A percentile compares a stretch with the other conserved stretches of the same genome.
phyloP scores from a whole-genome alignment of 2,113 vertebrate species.

The Brachypteracias leptosomus region DNA sequence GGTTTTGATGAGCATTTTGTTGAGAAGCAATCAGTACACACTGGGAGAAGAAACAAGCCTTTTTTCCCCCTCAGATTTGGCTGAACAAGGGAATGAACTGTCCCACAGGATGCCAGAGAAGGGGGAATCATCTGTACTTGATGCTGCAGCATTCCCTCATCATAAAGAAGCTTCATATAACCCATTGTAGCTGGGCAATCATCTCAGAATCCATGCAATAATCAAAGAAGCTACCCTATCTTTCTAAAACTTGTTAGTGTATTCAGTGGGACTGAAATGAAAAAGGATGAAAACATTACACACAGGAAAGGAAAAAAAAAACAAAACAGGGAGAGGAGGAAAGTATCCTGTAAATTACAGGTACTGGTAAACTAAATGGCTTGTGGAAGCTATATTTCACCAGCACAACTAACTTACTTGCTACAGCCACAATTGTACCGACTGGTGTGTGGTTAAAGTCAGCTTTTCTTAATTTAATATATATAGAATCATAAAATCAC shows the following conservation, averaged over 20 bases:
- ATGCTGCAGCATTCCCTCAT: not conserved
- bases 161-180: not conserved
- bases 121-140: not conserved
- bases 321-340: not conserved
- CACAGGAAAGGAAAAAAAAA: too few species aligned
- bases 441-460: not conserved
- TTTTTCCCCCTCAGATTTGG: not conserved
- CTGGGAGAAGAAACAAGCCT: not conserved
- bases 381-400: not conserved
- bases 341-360: not conserved
- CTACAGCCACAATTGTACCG: not conserved
- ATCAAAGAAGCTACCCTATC: not conserved
- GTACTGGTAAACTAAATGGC: not conserved
- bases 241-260: not conserved
- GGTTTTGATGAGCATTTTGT: not conserved
- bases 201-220: not conserved
- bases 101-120: not conserved
- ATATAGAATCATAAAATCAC: too few species aligned
- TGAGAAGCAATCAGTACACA: not conserved
- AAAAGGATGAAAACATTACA: not conserved
- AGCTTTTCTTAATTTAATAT: not conserved
- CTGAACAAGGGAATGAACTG: not conserved
- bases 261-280: not conserved
- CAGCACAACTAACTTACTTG: not conserved
- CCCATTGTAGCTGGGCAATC: not conserved